Conservation (phyloP, 2,113 vertebrate species). For the Azemiops feae region DNA sequence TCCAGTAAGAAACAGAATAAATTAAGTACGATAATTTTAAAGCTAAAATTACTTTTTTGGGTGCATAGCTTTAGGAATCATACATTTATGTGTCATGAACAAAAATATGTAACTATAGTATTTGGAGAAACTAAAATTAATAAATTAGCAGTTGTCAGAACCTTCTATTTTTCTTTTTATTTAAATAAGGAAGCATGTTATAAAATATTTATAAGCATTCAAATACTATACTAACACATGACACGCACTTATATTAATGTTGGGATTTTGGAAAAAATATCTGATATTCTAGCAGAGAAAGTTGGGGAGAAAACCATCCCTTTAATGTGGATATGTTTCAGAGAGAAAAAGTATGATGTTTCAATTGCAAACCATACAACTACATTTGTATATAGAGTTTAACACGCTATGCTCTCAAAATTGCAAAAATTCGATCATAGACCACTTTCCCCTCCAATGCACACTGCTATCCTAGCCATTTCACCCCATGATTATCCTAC, state of each 20-base stretch:
- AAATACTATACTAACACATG: not conserved
- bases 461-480: not conserved
- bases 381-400: not conserved
- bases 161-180: not conserved
- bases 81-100: not conserved
- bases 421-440: not conserved
- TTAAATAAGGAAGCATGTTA: not conserved
- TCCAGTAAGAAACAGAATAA: not conserved
- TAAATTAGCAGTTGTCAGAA: not conserved
- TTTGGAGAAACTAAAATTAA: not conserved
- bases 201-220: not conserved
- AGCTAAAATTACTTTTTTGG: not conserved
- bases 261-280: not conserved
- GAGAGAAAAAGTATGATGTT: not conserved
- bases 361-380: not conserved
- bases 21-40: not conserved
- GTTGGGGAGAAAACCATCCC: not conserved
- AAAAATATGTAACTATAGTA: not conserved
- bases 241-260: not conserved
- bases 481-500: not conserved
- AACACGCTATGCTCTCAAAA: not conserved
- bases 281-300: not conserved
- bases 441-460: not conserved
- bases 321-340: not conserved
- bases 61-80: not conserved